phyloP scores from a whole-genome alignment of 2,797 vertebrate species.

The Molossus alvarezi region DNA sequence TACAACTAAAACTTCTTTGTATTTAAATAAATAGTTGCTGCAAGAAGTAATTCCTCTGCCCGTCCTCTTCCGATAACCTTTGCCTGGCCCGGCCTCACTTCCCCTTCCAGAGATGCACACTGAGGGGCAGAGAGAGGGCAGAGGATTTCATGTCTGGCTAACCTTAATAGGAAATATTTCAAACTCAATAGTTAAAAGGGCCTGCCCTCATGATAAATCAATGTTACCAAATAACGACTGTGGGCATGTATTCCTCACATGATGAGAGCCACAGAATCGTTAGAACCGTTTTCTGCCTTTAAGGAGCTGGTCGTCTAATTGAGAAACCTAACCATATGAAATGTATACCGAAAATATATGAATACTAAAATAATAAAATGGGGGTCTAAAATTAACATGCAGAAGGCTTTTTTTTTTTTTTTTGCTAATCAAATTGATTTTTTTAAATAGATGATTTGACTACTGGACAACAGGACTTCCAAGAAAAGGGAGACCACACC shows the following conservation, averaged over 20 bases:
- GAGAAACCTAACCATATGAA: constrained; percentile 11
- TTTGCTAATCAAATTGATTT: background rate
- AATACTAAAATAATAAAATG: background rate
- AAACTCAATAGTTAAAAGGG: constrained; percentile 1
- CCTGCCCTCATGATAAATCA: background rate
- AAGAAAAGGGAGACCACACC: background rate
- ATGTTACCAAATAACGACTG: background rate
- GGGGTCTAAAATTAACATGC: background rate
- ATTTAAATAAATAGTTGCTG: background rate
- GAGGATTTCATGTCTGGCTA: background rate
- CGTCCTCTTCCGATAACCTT: background rate
- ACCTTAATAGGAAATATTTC: background rate
- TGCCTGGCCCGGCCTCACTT: background rate
- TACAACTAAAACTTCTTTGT: background rate
- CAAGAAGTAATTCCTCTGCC: background rate
- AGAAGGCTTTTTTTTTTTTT: background rate
- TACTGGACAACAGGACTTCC: background rate
- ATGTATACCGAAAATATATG: background rate
- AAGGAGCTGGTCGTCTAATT: background rate
- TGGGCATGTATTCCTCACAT: background rate
- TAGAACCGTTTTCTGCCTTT: background rate
- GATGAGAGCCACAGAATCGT: background rate
- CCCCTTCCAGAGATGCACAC: background rate
- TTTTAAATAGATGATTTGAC: background rate
- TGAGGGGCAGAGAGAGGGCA: background rate